phyloP scores from a whole-genome alignment of 1,140 invertebrate species.

The Marisa cornuarietis region DNA sequence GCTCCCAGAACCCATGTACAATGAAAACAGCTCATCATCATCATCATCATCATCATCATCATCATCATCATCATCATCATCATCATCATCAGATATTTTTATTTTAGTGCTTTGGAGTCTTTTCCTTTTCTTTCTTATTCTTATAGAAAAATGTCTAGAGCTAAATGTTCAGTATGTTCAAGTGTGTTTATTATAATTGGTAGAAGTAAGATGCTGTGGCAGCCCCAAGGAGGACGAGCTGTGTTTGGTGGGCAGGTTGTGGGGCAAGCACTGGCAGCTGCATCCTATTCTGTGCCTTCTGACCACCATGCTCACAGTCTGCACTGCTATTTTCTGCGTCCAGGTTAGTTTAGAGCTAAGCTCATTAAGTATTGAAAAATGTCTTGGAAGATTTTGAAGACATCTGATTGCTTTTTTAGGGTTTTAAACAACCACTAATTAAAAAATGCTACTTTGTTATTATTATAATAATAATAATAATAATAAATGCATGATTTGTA shows the following conservation, averaged over 20 bases:
- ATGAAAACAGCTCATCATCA: neutral
- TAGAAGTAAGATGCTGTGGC: conserved; percentile 41
- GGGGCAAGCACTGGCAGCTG: conserved; percentile 61
- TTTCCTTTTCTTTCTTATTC: neutral
- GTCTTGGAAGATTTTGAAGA: too few species aligned
- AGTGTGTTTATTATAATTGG: neutral
- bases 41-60: neutral
- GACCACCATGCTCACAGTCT: conserved; percentile 57
- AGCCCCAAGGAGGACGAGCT: conserved; percentile 40
- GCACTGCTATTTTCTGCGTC: conserved; percentile 59
- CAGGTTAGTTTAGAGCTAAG: conserved; percentile 37
- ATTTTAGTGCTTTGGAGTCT: neutral
- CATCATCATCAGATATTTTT: too few species aligned
- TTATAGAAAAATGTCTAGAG: neutral
- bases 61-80: neutral
- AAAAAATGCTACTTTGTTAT: too few species aligned
- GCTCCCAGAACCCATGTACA: too few species aligned
- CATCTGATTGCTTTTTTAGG: too few species aligned
- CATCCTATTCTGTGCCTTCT: conserved; percentile 52
- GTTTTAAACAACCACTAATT: too few species aligned
- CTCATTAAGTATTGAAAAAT: too few species aligned
- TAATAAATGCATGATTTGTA: too few species aligned
- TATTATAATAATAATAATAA: too few species aligned
- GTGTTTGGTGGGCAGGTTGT: conserved; percentile 63
- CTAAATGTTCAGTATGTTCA: neutral